These are phyloP conservation scores for Eurystomus gularis DNA, from an alignment of 2,113 vertebrate species.

Conservation along the genomic window DNA sequence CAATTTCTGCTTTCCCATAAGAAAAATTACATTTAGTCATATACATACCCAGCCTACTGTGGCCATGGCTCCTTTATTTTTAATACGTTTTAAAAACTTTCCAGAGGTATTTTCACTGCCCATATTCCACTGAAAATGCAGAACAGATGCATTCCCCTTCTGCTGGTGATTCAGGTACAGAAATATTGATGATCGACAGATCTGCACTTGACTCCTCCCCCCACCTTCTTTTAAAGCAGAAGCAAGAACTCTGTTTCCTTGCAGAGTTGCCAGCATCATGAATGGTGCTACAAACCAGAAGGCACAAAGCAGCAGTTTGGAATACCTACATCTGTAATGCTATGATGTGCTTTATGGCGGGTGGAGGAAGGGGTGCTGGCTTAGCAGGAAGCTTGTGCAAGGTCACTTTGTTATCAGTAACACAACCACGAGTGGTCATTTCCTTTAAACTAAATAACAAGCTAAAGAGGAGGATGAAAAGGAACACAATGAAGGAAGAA, in stretches of 20 bases:
- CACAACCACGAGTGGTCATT: background rate
- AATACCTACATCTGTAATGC: constrained; percentile 74
- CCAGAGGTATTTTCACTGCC: background rate
- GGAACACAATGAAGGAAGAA: constrained; percentile 26
- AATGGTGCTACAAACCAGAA: constrained; percentile 44
- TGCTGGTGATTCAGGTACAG: background rate
- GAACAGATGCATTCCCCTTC: background rate
- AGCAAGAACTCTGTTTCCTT: background rate
- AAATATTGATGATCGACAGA: background rate
- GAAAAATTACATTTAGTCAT: background rate
- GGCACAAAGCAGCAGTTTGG: constrained; percentile 7
- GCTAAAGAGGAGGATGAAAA: constrained; percentile 47
- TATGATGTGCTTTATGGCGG: background rate
- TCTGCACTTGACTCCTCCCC: background rate
- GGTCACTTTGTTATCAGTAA: constrained; percentile 29
- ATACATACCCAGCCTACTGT: background rate
- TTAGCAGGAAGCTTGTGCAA: background rate
- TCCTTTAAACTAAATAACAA: constrained; percentile 6
- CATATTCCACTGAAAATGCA: background rate
- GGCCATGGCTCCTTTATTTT: background rate
- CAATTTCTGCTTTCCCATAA: background rate
- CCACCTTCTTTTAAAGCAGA: background rate
- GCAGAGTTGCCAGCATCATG: constrained; percentile 71
- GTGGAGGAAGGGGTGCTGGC: background rate
- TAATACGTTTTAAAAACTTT: background rate